Percentiles rank a stretch among this genome's conserved stretches.
Conservation (phyloP, 2,888 invertebrate species). For the Agrochola circellaris region DNA sequence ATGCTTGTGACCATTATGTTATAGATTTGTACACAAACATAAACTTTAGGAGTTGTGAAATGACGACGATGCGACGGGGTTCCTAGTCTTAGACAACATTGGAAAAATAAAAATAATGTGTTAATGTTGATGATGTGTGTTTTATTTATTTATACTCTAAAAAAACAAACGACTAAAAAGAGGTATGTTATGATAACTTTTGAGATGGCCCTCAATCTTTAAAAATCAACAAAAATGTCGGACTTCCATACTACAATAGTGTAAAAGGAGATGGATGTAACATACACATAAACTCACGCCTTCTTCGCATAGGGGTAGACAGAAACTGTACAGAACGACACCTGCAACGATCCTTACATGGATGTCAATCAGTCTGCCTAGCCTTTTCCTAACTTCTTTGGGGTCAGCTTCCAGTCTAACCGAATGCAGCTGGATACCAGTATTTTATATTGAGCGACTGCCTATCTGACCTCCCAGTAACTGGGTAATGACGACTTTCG, state of each 20-base stretch:
- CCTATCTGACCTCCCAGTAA: too few species aligned
- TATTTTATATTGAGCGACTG: too few species aligned
- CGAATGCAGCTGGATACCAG: too few species aligned
- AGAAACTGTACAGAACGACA: too few species aligned
- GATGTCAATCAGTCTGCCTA: too few species aligned
- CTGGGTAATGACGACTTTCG: too few species aligned
- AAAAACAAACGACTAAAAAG: too few species aligned
- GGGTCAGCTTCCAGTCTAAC: too few species aligned
- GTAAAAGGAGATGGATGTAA: neutral
- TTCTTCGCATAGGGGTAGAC: neutral
- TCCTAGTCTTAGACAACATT: constrained; percentile 65
- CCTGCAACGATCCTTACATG: too few species aligned
- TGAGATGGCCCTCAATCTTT: neutral
- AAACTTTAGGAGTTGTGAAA: constrained; percentile 3
- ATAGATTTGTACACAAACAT: neutral
- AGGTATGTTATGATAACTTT: neutral
- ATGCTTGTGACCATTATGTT: neutral
- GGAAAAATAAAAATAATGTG: constrained; percentile 71
- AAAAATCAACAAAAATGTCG: neutral
- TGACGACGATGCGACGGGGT: constrained; percentile 61
- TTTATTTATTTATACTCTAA: constrained; percentile 58
- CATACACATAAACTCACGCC: neutral
- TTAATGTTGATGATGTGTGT: constrained; percentile 71
- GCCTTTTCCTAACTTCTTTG: too few species aligned
- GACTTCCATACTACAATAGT: neutral